Conservation (phyloP, 53 echinoderm and acorn worm species). For the Zoroaster sp. region DNA sequence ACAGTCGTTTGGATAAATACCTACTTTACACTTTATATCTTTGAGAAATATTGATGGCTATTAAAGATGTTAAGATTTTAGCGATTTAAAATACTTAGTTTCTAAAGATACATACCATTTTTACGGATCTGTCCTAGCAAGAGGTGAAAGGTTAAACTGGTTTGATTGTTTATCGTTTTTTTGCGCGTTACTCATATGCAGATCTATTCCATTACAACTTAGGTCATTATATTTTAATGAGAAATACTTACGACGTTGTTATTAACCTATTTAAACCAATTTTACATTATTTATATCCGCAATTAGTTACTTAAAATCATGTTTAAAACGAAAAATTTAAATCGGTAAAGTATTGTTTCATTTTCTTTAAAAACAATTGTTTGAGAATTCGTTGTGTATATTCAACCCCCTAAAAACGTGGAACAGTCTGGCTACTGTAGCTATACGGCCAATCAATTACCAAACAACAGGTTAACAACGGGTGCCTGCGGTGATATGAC, state of each 20-base stretch:
- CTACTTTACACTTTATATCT: background rate
- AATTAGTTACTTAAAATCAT: no score
- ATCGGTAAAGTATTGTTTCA: no score
- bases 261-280: no score
- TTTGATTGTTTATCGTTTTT: background rate
- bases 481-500: background rate
- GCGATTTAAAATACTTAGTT: background rate
- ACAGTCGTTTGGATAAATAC: background rate
- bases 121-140: background rate
- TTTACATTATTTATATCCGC: no score
- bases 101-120: conserved; percentile 18
- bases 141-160: conserved; percentile 43
- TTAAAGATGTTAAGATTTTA: background rate
- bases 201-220: background rate
- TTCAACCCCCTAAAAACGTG: background rate
- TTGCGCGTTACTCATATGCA: background rate
- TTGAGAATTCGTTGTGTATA: background rate
- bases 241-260: no score
- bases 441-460: conserved; percentile 7
- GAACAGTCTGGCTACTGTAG: conserved; percentile 13
- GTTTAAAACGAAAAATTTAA: no score
- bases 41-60: background rate
- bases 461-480: conserved; percentile 47
- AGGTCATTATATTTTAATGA: background rate
- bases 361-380: background rate